These are phyloP conservation scores for Erinaceus europaeus DNA, from an alignment of 2,113 vertebrate species.

Conservation along the genomic window DNA sequence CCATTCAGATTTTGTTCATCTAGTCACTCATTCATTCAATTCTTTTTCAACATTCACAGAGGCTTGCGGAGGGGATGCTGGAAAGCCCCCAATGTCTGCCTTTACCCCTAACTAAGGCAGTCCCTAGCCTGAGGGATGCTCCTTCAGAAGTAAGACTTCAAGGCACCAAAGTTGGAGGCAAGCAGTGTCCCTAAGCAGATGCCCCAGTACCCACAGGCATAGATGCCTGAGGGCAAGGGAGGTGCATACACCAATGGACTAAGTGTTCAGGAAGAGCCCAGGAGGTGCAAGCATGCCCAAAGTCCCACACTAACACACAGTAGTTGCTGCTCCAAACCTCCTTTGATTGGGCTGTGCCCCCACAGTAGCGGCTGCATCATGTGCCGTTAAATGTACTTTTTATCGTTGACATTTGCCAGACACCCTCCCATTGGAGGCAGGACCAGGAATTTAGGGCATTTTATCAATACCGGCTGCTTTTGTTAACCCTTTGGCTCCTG, in stretches of 20 bases:
- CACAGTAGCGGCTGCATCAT: slow-evolving; percentile 83
- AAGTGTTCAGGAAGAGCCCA: background rate
- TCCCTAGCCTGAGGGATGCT: background rate
- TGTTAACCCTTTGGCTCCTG: slow-evolving; percentile 76
- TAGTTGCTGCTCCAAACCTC: background rate
- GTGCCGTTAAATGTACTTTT: slow-evolving; percentile 86
- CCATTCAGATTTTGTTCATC: background rate
- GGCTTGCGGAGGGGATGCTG: background rate
- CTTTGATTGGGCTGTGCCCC: slow-evolving; percentile 54
- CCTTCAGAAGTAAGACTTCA: background rate
- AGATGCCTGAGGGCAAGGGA: background rate
- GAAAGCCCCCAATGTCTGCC: background rate
- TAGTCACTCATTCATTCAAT: background rate
- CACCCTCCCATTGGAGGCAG: slow-evolving; percentile 70
- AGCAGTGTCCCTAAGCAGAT: background rate
- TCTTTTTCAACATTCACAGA: background rate
- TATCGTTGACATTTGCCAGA: slow-evolving; percentile 88
- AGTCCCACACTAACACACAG: background rate
- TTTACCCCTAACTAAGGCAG: background rate
- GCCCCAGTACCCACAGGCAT: background rate
- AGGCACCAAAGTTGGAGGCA: background rate
- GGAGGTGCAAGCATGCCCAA: background rate
- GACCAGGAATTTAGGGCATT: slow-evolving; percentile 84
- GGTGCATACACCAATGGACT: background rate
- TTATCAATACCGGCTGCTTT: slow-evolving; percentile 78